These are phyloP conservation scores for Pithys albifrons DNA, from an alignment of 2,113 vertebrate genomes.

Conservation along the genomic window DNA sequence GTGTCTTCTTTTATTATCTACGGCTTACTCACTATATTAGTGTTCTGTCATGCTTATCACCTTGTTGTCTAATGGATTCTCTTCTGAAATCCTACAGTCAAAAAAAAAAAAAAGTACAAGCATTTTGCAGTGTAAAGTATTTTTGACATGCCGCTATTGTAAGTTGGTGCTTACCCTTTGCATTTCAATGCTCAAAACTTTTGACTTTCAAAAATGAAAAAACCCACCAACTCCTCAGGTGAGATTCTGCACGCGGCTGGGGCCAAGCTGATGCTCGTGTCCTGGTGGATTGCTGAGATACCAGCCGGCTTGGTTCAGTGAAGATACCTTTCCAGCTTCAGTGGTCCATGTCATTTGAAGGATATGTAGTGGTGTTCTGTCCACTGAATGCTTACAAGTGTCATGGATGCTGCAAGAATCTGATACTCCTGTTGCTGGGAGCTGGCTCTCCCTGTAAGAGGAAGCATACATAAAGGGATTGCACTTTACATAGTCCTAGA, in stretches of 20 bases:
- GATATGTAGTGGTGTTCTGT: conserved; percentile 78
- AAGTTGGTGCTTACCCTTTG: background rate
- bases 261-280: conserved; percentile 50
- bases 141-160: background rate
- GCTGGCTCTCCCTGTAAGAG: conserved; percentile 9
- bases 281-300: conserved; percentile 73
- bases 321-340: conserved; percentile 76
- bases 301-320: conserved; percentile 68
- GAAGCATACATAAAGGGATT: background rate
- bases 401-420: conserved; percentile 75
- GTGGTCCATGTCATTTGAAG: conserved; percentile 80
- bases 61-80: background rate
- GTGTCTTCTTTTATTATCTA: background rate
- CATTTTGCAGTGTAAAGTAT: background rate
- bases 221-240: background rate
- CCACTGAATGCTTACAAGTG: conserved; percentile 80
- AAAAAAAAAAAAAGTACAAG: background rate
- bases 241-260: background rate
- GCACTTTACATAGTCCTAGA: background rate
- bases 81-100: background rate
- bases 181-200: conserved; percentile 36
- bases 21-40: background rate
- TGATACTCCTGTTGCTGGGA: conserved; percentile 66
- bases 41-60: background rate
- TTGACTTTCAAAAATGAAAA: conserved; percentile 62